Base-by-base conservation (phyloP, 2,113 vertebrate genomes). In the Physeter macrocephalus region DNA sequence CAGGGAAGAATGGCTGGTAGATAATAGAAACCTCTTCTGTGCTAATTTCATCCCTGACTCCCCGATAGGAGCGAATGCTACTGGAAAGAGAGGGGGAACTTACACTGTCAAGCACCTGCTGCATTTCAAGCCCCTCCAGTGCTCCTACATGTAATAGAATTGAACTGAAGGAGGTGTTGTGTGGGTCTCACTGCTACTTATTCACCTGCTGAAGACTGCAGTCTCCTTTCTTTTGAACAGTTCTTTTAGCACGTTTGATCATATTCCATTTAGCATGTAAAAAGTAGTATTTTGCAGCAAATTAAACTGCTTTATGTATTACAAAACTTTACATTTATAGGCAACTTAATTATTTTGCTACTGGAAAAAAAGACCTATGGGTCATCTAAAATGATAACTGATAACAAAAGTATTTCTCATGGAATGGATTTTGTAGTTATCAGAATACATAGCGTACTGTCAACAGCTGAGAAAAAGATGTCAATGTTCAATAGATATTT, bases 341-440 rank as follows among this genome's bases (percentile, higher is more conserved):
- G 25, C 49, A 80, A 64, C 34, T 67, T 89, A 78, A 67, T 85
- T 84, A 87, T 94, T 93, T 90, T 90, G 8, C 75, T 86, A 25
- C 39, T 36, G 39, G 61, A 1, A 31, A 36, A 41, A 46, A 31
- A 84, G 31, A 59, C 36, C 12, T 27, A 3, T 52, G 31, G 31
- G 81, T 64, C 46, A 67, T 78, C 18, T 62, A n/a, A 52, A 57
- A 5, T 43, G 41, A 46, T 71, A 69, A 36, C 20, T 86, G 23
- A 29, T 59, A 59, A 34, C 41, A 61, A 67, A 90, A 85, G 36
- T 41, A 92, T 77, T 77, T 87, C 69, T 72, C 14, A 4, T 23
- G 15, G 39, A 39, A 77, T 64, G 77, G 14, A 66, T 90, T 92
- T 92, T 64, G 9, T 77, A 43, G 43, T 86, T 83, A 61, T 49